phyloP scores from a whole-genome alignment of 2,113 vertebrate species.

The Condylura cristata region DNA sequence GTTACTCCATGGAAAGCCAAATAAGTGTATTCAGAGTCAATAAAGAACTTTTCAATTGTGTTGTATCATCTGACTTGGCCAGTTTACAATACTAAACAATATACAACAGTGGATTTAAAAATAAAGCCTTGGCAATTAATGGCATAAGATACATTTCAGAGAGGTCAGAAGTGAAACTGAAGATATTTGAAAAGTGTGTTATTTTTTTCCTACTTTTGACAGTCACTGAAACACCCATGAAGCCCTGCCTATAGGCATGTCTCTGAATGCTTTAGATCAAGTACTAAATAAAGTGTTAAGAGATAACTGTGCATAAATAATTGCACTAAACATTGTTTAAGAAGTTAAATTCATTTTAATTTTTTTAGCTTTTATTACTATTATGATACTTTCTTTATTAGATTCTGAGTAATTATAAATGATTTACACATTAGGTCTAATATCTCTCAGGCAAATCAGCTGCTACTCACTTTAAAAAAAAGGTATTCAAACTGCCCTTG shows the following conservation, averaged over 20 bases:
- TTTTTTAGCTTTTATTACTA: not conserved
- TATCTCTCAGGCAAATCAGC: not conserved
- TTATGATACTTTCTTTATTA: not conserved
- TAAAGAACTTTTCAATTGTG: not conserved
- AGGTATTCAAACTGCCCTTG: not conserved
- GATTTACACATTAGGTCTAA: not conserved
- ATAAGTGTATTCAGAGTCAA: not conserved
- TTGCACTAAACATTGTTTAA: not conserved
- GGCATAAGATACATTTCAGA: not conserved
- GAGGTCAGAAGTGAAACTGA: not conserved
- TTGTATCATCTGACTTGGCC: not conserved
- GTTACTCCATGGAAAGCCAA: not conserved
- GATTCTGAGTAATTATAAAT: conserved; percentile 2
- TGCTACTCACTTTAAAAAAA: not conserved
- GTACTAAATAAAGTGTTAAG: not conserved
- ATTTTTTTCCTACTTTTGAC: not conserved
- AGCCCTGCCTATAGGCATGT: not conserved
- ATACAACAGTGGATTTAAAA: not conserved
- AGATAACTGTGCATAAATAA: conserved; percentile 19
- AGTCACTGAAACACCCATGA: not conserved
- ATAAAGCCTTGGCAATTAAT: not conserved
- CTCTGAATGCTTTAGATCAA: not conserved
- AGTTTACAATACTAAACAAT: not conserved
- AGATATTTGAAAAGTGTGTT: not conserved
- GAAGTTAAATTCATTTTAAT: conserved; percentile 42